Evolutionary conservation across 1,140 invertebrate species (phyloP).

Genomic region (Homalodisca vitripennis): DNA sequence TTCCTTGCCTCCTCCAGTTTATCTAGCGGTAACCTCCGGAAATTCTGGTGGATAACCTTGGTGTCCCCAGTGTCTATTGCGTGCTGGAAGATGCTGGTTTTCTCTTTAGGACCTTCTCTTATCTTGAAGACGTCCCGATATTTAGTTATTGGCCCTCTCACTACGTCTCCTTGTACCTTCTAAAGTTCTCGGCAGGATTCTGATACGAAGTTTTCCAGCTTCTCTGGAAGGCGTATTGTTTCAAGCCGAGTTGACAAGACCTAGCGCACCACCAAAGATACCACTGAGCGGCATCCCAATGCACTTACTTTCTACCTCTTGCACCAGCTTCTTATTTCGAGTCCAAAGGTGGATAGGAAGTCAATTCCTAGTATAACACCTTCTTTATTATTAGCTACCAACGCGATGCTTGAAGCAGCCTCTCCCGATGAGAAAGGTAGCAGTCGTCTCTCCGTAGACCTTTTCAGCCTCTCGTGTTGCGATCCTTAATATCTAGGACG

Average conservation of each 20-base stretch:
- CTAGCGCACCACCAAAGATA: too few species aligned
- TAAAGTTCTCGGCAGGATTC: neutral
- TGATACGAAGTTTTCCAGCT: neutral
- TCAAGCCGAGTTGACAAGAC: too few species aligned
- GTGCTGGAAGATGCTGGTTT: neutral
- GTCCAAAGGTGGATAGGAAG: neutral
- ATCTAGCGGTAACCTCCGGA: neutral
- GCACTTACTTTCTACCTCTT: neutral
- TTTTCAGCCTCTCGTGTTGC: neutral
- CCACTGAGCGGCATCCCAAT: neutral
- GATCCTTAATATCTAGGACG: neutral
- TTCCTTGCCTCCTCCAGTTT: slow-evolving; percentile 3
- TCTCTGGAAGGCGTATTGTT: neutral
- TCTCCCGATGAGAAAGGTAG: neutral
- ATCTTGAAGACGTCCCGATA: neutral
- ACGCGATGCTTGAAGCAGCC: neutral
- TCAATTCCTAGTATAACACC: neutral
- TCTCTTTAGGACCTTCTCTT: neutral
- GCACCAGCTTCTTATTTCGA: neutral
- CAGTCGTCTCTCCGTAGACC: neutral
- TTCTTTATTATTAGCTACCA: neutral
- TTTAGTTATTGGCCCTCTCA: neutral
- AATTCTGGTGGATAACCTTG: neutral
- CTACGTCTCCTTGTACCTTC: neutral
- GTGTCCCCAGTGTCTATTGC: neutral